These are phyloP conservation scores for Lemur catta DNA, from an alignment of 2,797 vertebrate species.

Conservation along the genomic window DNA sequence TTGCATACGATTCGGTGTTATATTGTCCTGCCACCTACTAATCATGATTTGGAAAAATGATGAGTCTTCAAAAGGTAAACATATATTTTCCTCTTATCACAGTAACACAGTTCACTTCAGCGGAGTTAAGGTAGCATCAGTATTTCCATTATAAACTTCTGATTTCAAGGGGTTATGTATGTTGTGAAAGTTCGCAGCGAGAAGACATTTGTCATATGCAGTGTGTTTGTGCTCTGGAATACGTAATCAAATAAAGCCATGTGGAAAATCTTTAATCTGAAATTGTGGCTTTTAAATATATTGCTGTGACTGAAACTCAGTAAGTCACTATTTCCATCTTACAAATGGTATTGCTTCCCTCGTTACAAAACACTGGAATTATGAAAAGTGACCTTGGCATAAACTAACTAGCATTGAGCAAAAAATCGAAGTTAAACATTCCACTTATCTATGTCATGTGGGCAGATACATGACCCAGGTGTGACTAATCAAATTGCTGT, in stretches of 20 bases:
- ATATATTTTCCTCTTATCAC: slow-evolving; percentile 72
- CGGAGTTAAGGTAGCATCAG: slow-evolving; percentile 45
- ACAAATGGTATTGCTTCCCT: background rate
- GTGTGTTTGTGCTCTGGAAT: background rate
- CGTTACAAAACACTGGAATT: background rate
- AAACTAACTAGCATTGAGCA: background rate
- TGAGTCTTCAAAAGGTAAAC: slow-evolving; percentile 65
- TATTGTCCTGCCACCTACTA: slow-evolving; percentile 77
- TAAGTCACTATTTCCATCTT: background rate
- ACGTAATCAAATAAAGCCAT: slow-evolving; percentile 16
- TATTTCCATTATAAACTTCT: slow-evolving; percentile 49
- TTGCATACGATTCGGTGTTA: slow-evolving; percentile 72
- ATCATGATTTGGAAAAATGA: slow-evolving; percentile 78
- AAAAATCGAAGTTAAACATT: background rate
- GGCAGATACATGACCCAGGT: background rate
- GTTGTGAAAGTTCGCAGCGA: slow-evolving; percentile 35
- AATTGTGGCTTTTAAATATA: background rate
- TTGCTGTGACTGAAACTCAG: background rate
- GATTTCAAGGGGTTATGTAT: slow-evolving; percentile 56
- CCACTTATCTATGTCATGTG: background rate
- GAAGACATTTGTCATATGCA: background rate
- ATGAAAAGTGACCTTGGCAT: background rate
- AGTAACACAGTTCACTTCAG: slow-evolving; percentile 62
- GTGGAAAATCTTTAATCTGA: background rate
- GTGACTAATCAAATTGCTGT: background rate